These are phyloP conservation scores for Podarcis cretensis DNA, from an alignment of 2,113 vertebrate genomes.

Conservation along the genomic window DNA sequence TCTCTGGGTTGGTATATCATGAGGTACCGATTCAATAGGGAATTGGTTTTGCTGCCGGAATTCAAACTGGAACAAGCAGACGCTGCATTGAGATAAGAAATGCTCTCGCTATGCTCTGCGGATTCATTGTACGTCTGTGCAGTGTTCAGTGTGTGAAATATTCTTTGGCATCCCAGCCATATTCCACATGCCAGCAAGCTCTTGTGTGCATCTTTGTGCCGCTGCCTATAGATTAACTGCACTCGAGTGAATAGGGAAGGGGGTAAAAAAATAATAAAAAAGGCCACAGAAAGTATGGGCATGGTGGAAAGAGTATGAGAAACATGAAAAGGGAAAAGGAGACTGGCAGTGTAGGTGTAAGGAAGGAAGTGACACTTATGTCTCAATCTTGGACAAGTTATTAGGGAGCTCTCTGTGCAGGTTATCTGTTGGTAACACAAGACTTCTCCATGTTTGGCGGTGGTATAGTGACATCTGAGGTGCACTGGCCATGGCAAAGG, in stretches of 20 bases:
- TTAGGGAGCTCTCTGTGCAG: not conserved
- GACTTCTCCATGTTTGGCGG: not conserved
- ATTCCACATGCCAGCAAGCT: conserved; percentile 60
- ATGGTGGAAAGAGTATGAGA: conserved; percentile 13
- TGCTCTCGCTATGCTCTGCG: conserved; percentile 48
- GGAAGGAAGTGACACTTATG: not conserved
- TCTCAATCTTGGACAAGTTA: not conserved
- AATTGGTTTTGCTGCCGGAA: conserved; percentile 61
- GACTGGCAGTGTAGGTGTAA: not conserved
- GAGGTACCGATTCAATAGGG: conserved; percentile 45
- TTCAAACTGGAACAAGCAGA: conserved; percentile 65
- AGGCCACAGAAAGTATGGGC: not conserved
- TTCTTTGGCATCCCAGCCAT: conserved; percentile 50
- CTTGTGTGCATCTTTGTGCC: conserved; percentile 44
- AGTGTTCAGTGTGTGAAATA: conserved; percentile 42
- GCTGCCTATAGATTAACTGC: conserved; percentile 31
- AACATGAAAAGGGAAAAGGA: not conserved
- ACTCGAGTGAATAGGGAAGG: not conserved
- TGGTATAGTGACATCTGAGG: not conserved
- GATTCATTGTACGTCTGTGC: conserved; percentile 51
- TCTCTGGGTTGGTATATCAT: conserved; percentile 44
- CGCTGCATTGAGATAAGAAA: conserved; percentile 54
- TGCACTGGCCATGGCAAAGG: not conserved
- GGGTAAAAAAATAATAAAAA: not conserved
- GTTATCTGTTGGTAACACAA: not conserved